These are phyloP conservation scores for Echiichthys vipera DNA, from an alignment of 2,797 vertebrate genomes.

Conservation along the genomic window DNA sequence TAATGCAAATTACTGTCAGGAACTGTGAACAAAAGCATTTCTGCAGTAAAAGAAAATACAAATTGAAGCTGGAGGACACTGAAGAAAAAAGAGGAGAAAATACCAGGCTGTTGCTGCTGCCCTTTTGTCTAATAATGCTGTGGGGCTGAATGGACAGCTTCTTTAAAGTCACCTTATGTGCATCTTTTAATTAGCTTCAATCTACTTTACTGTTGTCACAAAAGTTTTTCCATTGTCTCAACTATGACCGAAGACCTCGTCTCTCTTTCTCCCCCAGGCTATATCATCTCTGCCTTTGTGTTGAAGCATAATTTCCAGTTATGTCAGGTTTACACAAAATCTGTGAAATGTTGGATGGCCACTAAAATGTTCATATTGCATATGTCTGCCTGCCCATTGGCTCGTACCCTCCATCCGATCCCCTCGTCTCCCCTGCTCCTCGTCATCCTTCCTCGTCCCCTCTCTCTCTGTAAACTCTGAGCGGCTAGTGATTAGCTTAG, in stretches of 20 bases:
- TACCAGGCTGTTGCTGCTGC: not conserved
- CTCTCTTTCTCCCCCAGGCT: not conserved
- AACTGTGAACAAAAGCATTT: not conserved
- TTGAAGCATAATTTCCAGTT: not conserved
- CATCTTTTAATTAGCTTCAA: slow-evolving; percentile 1
- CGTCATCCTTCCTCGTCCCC: too few relatives aligned
- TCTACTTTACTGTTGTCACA: not conserved
- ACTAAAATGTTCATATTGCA: not conserved
- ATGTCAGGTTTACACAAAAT: not conserved
- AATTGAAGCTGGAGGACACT: not conserved
- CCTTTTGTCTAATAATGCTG: not conserved
- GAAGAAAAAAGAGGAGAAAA: not conserved
- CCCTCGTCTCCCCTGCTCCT: too few relatives aligned
- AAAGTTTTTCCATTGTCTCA: not conserved
- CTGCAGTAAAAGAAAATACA: too few relatives aligned
- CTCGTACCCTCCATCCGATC: too few relatives aligned
- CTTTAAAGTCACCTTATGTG: not conserved
- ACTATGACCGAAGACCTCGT: not conserved
- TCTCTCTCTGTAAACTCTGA: too few relatives aligned
- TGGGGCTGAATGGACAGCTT: slow-evolving; percentile 45
- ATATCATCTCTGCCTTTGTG: not conserved
- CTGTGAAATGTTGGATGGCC: not conserved
- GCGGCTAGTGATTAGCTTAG: too few relatives aligned
- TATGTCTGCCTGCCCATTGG: too few relatives aligned
- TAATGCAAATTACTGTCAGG: slow-evolving; percentile 10